phyloP scores from a whole-genome alignment of 2,797 vertebrate species.

The Sarcoramphus papa region DNA sequence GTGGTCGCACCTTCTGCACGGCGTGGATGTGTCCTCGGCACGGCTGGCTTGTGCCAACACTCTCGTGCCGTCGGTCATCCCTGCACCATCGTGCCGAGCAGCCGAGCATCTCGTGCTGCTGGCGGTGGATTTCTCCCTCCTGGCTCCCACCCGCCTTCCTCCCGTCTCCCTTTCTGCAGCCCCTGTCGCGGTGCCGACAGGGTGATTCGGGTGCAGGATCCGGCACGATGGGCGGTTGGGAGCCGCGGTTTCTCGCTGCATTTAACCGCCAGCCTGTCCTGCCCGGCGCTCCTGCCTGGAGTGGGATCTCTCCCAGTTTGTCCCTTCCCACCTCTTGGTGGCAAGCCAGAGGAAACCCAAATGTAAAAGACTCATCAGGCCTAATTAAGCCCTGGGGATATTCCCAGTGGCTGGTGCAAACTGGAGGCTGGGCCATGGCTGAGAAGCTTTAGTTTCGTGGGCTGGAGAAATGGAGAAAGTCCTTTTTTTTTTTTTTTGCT shows the following conservation, averaged over 20 bases:
- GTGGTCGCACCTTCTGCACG: fast-evolving
- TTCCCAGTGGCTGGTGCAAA: background rate
- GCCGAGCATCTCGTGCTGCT: background rate
- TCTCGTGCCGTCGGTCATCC: background rate
- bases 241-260: fast-evolving
- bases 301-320: background rate
- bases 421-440: background rate
- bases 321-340: background rate
- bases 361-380: background rate
- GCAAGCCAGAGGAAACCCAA: background rate
- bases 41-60: fast-evolving
- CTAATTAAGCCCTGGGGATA: background rate
- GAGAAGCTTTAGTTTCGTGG: background rate
- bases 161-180: background rate
- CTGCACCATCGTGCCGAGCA: fast-evolving
- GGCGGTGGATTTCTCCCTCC: background rate
- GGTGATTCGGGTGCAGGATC: fast-evolving
- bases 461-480: background rate
- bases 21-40: background rate
- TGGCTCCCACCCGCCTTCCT: background rate
- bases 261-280: background rate
- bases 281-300: background rate
- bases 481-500: background rate
- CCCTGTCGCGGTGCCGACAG: background rate
- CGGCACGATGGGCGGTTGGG: background rate